These are phyloP conservation scores for Melipona bicolor DNA, from an alignment of 2,888 invertebrate genomes.

Conservation along the genomic window DNA sequence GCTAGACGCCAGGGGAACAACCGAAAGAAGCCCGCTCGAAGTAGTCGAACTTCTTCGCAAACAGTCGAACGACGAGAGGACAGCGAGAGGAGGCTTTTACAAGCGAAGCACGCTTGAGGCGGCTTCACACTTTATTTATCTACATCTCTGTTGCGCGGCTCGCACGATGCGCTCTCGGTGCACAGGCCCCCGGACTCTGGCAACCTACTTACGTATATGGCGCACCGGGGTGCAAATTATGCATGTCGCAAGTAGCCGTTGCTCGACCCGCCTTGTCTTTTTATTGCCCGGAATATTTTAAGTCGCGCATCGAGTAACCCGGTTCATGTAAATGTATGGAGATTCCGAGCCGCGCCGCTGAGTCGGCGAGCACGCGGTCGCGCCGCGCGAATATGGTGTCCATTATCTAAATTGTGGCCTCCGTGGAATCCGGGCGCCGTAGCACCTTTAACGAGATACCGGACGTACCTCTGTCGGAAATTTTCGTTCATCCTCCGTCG, in stretches of 20 bases:
- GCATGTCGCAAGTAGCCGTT: slow-evolving; percentile 45
- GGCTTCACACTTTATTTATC: slow-evolving; percentile 75
- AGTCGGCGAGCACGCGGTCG: neutral
- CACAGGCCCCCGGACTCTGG: slow-evolving; percentile 4
- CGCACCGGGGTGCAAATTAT: slow-evolving; percentile 59
- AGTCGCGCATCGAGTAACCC: slow-evolving; percentile 18
- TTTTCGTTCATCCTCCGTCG: neutral
- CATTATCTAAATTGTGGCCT: slow-evolving; percentile 17
- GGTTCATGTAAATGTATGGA: slow-evolving; percentile 39
- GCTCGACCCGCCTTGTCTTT: slow-evolving; percentile 44
- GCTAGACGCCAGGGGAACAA: slow-evolving; percentile 31
- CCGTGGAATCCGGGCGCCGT: too few relatives aligned
- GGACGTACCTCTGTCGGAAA: neutral
- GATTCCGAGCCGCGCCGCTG: slow-evolving; percentile 10
- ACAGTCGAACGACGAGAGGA: slow-evolving; percentile 19
- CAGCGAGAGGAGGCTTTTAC: slow-evolving; percentile 22
- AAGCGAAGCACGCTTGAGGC: slow-evolving; percentile 41
- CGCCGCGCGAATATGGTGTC: slow-evolving; percentile 28
- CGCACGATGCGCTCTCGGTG: slow-evolving; percentile 3
- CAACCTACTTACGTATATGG: slow-evolving; percentile 66
- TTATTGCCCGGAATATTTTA: slow-evolving; percentile 55
- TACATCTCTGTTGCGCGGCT: slow-evolving; percentile 59
- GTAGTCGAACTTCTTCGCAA: slow-evolving; percentile 35
- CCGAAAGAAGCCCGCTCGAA: neutral
- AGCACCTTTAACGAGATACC: neutral